Conservation (phyloP, 2,113 vertebrate genomes). For the Pogonocichla stellata region DNA sequence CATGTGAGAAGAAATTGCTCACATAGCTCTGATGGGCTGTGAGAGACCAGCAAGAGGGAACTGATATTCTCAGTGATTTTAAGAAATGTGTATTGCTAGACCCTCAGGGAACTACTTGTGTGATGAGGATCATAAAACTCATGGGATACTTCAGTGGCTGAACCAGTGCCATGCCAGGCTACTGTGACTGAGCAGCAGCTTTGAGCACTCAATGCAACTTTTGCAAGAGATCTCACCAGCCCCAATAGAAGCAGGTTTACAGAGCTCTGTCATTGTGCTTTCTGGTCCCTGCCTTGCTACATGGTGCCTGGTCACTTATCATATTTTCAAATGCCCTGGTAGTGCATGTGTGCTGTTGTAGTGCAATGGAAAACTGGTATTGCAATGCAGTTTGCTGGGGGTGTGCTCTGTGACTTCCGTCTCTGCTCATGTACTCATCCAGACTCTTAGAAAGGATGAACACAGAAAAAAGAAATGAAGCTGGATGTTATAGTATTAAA, state of each 20-base stretch:
- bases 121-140: not conserved
- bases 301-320: not conserved
- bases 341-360: not conserved
- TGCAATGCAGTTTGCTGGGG: not conserved
- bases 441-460: not conserved
- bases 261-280: not conserved
- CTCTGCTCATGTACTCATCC: not conserved
- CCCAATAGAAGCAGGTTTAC: not conserved
- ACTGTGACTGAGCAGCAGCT: not conserved
- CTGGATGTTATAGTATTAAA: not conserved
- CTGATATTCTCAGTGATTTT: not conserved
- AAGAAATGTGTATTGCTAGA: not conserved
- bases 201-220: not conserved
- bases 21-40: not conserved
- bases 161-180: not conserved
- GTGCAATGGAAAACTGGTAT: not conserved
- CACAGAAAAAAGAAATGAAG: not conserved
- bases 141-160: not conserved
- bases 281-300: not conserved
- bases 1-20: not conserved
- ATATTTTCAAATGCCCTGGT: not conserved
- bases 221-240: not conserved
- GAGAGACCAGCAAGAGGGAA: not conserved
- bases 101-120: not conserved
- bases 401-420: not conserved